Conservation (phyloP, 2,888 invertebrate genomes). For the Andrena trimmerana region DNA sequence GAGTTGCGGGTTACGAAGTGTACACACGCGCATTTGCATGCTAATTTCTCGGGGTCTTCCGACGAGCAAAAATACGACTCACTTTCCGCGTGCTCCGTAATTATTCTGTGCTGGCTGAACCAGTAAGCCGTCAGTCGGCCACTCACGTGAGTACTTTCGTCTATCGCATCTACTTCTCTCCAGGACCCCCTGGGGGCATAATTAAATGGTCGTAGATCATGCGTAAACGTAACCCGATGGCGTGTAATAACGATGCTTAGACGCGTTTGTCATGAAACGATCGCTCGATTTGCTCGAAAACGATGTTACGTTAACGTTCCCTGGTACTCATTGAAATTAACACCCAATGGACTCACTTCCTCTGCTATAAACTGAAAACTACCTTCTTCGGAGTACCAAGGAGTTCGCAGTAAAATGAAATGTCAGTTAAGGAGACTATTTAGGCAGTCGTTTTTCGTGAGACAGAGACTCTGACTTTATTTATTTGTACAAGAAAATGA, state of each 20-base stretch:
- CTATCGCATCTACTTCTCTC: conserved; percentile 33
- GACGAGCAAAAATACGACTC: conserved; percentile 19
- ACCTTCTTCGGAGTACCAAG: neutral
- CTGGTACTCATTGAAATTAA: conserved; percentile 6
- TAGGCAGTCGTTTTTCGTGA: no score
- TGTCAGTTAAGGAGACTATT: neutral
- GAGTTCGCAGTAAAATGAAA: neutral
- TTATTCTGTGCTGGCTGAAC: conserved; percentile 53
- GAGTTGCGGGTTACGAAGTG: conserved; percentile 12
- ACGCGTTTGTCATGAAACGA: conserved; percentile 32
- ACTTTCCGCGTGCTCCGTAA: conserved; percentile 28
- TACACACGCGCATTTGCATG: conserved; percentile 19
- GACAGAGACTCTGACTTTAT: no score
- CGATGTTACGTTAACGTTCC: no score
- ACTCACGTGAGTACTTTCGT: conserved; percentile 25
- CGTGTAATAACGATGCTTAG: conserved; percentile 40
- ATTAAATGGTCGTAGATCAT: conserved; percentile 57
- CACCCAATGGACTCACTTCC: neutral
- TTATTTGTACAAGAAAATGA: no score
- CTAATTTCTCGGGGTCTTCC: conserved; percentile 6
- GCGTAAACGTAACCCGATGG: conserved; percentile 28
- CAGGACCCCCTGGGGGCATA: conserved; percentile 23
- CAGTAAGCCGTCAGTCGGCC: conserved; percentile 36
- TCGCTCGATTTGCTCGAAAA: conserved; percentile 8
- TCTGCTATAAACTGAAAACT: neutral